Percentiles rank a stretch among this genome's conserved stretches.
phyloP scores from a whole-genome alignment of 1,140 invertebrate species.

The Drosophila watanabei region DNA sequence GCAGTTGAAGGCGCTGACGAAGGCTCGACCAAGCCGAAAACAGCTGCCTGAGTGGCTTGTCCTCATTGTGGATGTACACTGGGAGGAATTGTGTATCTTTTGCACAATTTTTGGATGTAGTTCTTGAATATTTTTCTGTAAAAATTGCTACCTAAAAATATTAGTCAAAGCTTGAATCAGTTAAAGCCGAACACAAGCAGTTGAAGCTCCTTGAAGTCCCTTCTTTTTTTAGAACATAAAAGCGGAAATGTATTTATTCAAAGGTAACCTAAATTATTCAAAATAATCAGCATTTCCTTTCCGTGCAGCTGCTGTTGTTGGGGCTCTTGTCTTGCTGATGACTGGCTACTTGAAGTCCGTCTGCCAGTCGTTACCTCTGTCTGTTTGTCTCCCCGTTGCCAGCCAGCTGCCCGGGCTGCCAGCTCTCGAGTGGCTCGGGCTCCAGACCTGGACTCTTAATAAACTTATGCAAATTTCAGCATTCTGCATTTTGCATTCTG shows the following conservation, averaged over 20 bases:
- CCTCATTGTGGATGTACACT: constrained; percentile 14
- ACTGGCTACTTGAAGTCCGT: constrained; percentile 44
- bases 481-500: constrained; percentile 49
- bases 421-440: constrained; percentile 46
- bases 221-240: too few relatives aligned
- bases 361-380: constrained; percentile 24
- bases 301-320: constrained; percentile 33
- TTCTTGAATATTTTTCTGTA: not conserved
- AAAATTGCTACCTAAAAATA: too few relatives aligned
- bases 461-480: constrained; percentile 77
- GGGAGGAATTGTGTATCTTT: not conserved
- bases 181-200: too few relatives aligned
- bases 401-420: constrained; percentile 45
- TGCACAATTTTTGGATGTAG: not conserved
- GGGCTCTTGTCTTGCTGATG: constrained; percentile 39
- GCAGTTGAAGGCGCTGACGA: constrained; percentile 57
- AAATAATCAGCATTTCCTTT: not conserved
- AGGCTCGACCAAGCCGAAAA: constrained; percentile 32
- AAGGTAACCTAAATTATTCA: not conserved
- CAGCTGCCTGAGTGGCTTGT: constrained; percentile 43
- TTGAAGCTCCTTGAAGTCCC: not conserved
- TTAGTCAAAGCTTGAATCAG: too few relatives aligned
- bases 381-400: constrained; percentile 25
- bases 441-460: constrained; percentile 52
- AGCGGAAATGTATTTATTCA: not conserved